These are phyloP conservation scores for Cydia splendana DNA, from an alignment of 1,140 invertebrate species.

Conservation along the genomic window DNA sequence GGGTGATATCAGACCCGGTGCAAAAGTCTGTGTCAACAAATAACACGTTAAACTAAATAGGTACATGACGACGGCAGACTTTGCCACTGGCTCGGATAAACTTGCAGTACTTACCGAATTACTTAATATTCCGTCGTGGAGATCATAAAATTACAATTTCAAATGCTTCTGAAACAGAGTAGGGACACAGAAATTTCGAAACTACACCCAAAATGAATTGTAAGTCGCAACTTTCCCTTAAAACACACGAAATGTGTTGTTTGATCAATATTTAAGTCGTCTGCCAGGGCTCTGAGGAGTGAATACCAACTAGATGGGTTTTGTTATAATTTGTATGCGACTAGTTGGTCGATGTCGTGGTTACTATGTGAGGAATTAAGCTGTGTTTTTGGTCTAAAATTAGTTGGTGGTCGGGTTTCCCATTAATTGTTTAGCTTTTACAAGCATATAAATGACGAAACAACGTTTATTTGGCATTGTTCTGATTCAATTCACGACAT, in stretches of 20 bases:
- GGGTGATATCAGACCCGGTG: not conserved
- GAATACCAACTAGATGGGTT: slow-evolving; percentile 23
- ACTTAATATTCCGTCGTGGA: slow-evolving; percentile 8
- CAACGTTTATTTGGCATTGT: not conserved
- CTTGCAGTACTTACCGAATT: slow-evolving; percentile 14
- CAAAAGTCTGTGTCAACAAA: slow-evolving; percentile 6
- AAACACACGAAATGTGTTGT: slow-evolving; percentile 31
- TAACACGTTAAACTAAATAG: not conserved
- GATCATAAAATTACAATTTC: slow-evolving; percentile 30
- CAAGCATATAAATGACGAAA: not conserved
- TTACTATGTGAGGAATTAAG: slow-evolving; percentile 11
- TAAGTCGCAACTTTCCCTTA: slow-evolving; percentile 25
- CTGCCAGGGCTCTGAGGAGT: not conserved
- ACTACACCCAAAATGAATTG: slow-evolving; percentile 21
- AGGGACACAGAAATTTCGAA: slow-evolving; percentile 21
- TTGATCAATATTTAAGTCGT: slow-evolving; percentile 32
- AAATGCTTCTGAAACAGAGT: slow-evolving; percentile 20
- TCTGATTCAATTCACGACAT: not conserved
- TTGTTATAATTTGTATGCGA: slow-evolving; percentile 32
- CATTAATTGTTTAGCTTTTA: not conserved
- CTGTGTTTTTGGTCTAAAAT: slow-evolving; percentile 1
- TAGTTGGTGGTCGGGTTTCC: not conserved
- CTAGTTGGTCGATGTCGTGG: slow-evolving; percentile 16
- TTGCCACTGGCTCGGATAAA: slow-evolving; percentile 14
- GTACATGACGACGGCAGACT: not conserved